Conservation (phyloP, 1,140 invertebrate genomes). For the Lethrus apterus region DNA sequence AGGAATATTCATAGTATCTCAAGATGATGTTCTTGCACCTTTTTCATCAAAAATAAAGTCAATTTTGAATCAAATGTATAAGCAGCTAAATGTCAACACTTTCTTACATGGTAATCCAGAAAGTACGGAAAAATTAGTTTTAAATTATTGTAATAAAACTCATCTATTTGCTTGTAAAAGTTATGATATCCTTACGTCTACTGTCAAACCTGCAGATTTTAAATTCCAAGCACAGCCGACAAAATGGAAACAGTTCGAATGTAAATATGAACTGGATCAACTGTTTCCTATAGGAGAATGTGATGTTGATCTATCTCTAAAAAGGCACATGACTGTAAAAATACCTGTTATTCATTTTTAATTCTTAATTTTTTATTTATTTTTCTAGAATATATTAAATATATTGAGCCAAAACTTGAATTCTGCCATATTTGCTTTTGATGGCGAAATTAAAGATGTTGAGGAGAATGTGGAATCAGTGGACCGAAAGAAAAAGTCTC, state of each 20-base stretch:
- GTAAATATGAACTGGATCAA: constrained; percentile 58
- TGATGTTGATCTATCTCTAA: constrained; percentile 26
- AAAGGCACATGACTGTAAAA: constrained; percentile 35
- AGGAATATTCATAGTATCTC: constrained; percentile 53
- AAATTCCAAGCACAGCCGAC: constrained; percentile 55
- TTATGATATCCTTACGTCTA: constrained; percentile 40
- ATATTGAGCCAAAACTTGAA: constrained; percentile 50
- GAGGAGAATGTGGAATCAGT: constrained; percentile 49
- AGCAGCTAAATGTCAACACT: constrained; percentile 46
- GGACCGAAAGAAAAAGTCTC: constrained; percentile 47
- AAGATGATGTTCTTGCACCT: constrained; percentile 55
- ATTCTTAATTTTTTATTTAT: constrained; percentile 19
- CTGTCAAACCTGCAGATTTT: constrained; percentile 52
- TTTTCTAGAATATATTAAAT: constrained; percentile 51
- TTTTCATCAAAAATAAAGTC: constrained; percentile 48
- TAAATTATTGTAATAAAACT: constrained; percentile 46
- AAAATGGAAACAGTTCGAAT: constrained; percentile 64
- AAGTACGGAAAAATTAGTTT: constrained; percentile 43
- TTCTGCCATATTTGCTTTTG: constrained; percentile 53
- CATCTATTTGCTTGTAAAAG: constrained; percentile 42
- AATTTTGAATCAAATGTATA: constrained; percentile 49
- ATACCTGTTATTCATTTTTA: constrained; percentile 3
- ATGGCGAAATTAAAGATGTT: constrained; percentile 50
- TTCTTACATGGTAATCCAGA: constrained; percentile 51
- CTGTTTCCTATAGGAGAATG: constrained; percentile 27